Base-by-base conservation (phyloP, 2,888 invertebrate genomes). In the Clitarchus hookeri region DNA sequence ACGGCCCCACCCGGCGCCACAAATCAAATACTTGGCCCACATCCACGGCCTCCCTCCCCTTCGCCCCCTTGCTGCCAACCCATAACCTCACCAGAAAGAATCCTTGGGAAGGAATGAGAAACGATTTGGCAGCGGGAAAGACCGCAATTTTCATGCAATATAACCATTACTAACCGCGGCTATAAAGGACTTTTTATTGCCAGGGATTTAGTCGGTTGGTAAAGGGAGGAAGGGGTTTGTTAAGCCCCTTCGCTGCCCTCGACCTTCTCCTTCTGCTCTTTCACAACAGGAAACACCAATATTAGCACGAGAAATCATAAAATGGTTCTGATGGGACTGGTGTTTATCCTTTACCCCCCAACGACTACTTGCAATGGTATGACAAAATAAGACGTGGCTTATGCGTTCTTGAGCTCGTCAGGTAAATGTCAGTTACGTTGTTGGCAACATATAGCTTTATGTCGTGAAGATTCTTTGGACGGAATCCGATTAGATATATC, bases 71-170 rank as follows among this genome's bases (percentile, higher is more conserved):
- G 19, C 65, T 65, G 19, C 65, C 65, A 65, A 65, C 65, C 65
- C 65, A n/a, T 23, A 65, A n/a, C 65, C 65, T n/a, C 65, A 23
- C 65, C 65, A 6, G 65, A 65, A 65, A 65, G 65, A 65, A 23
- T 65, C 65, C 23, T 8, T 19, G 65, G 13, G 65, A n/a, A 65
- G 65, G 65, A 65, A 65, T 65, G 65, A 65, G 65, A 65, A 65
- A 65, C 65, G 65, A 65, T 65, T 65, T 65, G 65, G 65, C 65
- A 65, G 65, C 65, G 65, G 65, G 65, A 65, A 65, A 65, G 65
- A 65, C 65, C 65, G 65, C 65, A 65, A 65, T 65, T 65, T 65
- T 65, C 65, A 65, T 65, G 65, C 65, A 65, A 65, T 65, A 65
- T 65, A 65, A 65, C 65, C 65, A 65, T 65, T 65, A 65, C 65